Conservation (phyloP, 2,888 invertebrate species). For the Bombylius major region DNA sequence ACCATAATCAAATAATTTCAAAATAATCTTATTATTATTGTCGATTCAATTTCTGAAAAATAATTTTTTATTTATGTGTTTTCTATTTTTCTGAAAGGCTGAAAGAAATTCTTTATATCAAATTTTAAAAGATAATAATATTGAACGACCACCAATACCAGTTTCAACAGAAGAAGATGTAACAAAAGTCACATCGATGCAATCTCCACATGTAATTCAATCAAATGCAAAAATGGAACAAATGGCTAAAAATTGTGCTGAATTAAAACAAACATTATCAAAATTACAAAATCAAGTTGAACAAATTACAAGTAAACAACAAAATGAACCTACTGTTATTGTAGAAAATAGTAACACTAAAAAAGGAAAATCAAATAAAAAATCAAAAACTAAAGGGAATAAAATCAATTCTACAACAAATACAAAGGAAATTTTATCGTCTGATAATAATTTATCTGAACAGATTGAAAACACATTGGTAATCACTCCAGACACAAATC, state of each 20-base stretch:
- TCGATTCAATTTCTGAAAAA: not conserved
- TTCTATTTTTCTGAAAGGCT: conserved; percentile 25
- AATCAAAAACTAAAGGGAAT: no score
- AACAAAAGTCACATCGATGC: not conserved
- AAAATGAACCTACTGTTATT: not conserved
- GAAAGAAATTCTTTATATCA: conserved; percentile 41
- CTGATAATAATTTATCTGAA: no score
- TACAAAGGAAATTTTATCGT: no score
- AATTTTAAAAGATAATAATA: conserved; percentile 43
- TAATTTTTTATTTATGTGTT: not conserved
- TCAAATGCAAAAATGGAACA: conserved; percentile 40
- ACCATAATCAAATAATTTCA: no score
- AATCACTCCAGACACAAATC: no score
- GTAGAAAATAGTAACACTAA: no score
- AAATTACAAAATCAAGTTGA: conserved; percentile 46
- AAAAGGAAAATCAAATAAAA: no score
- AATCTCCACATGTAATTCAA: not conserved
- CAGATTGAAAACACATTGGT: no score
- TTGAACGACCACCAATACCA: conserved; percentile 45
- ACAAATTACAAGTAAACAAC: not conserved
- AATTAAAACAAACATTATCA: conserved; percentile 45
- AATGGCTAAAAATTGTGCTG: conserved; percentile 48
- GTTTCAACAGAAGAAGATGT: conserved; percentile 30
- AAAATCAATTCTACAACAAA: no score
- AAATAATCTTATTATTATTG: not conserved